These are phyloP conservation scores for Brachionus rubens DNA, from an alignment of 1,140 invertebrate species.

Conservation along the genomic window DNA sequence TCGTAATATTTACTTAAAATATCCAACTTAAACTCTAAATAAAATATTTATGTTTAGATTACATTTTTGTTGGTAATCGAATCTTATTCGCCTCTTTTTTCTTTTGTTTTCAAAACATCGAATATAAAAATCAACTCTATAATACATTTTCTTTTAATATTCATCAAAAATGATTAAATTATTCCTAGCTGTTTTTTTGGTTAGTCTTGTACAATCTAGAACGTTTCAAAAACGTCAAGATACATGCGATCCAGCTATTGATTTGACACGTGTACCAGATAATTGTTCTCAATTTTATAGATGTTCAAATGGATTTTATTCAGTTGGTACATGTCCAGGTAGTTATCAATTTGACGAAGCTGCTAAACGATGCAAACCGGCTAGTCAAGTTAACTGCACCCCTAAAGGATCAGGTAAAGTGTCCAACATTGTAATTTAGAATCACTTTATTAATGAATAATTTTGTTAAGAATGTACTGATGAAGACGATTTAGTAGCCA, in stretches of 20 bases:
- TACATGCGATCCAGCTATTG: background rate
- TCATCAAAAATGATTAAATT: slow-evolving; percentile 9
- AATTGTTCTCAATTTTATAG: slow-evolving; percentile 25
- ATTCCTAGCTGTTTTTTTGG: background rate
- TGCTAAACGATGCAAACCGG: background rate
- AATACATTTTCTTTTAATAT: background rate
- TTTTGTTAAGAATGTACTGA: slow-evolving; percentile 1
- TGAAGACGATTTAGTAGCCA: background rate
- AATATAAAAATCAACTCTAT: slow-evolving; percentile 27
- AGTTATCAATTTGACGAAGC: slow-evolving; percentile 11
- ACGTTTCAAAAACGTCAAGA: background rate
- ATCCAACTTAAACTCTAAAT: background rate
- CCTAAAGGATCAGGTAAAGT: background rate
- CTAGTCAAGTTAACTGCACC: background rate
- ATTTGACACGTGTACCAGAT: background rate
- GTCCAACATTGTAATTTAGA: too few relatives aligned
- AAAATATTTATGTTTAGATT: slow-evolving; percentile 42
- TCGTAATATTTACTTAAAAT: too few relatives aligned
- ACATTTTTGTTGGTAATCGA: background rate
- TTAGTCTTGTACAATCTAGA: background rate
- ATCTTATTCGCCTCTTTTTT: background rate
- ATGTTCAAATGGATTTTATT: background rate
- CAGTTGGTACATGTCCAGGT: background rate
- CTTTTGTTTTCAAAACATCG: background rate
- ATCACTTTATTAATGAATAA: background rate